A percentile compares a stretch with the other conserved stretches of the same genome.
Conservation (phyloP, 1,140 invertebrate species). For the Thaumetopoea pityocampa region DNA sequence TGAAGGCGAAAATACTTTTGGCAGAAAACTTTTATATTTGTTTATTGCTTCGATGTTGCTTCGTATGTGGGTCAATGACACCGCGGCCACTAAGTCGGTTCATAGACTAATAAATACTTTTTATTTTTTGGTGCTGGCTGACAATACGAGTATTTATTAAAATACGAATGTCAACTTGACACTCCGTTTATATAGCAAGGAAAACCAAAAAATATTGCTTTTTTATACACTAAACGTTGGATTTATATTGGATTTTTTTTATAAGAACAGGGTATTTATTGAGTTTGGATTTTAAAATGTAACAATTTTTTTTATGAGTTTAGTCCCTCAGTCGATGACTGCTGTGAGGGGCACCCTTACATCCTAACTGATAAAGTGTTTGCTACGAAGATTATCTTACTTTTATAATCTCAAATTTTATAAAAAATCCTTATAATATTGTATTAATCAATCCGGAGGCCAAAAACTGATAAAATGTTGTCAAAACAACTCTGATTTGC, state of each 20-base stretch:
- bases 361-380: conserved; percentile 24
- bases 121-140: neutral
- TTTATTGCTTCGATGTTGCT: neutral
- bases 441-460: conserved; percentile 2
- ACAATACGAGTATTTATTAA: conserved; percentile 10
- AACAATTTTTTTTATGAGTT: conserved; percentile 17
- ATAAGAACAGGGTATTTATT: conserved; percentile 11
- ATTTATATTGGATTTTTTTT: conserved; percentile 12
- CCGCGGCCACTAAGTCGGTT: neutral
- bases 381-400: conserved; percentile 6
- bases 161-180: conserved; percentile 27
- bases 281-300: conserved; percentile 23
- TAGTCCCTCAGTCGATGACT: conserved; percentile 22
- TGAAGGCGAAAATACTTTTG: too few species aligned
- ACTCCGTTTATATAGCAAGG: conserved; percentile 20
- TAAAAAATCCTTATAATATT: conserved; percentile 1
- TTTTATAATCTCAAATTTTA: too few species aligned
- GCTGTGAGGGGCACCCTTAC: conserved; percentile 30
- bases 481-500: conserved; percentile 19
- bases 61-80: neutral
- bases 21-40: neutral
- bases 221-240: conserved; percentile 5
- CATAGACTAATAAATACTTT: conserved; percentile 1
- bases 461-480: neutral
- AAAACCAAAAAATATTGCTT: conserved; percentile 18